Base-by-base conservation (phyloP, 35 echinoderm and acorn worm genomes). In the Strongylocentrotus purpuratus region DNA sequence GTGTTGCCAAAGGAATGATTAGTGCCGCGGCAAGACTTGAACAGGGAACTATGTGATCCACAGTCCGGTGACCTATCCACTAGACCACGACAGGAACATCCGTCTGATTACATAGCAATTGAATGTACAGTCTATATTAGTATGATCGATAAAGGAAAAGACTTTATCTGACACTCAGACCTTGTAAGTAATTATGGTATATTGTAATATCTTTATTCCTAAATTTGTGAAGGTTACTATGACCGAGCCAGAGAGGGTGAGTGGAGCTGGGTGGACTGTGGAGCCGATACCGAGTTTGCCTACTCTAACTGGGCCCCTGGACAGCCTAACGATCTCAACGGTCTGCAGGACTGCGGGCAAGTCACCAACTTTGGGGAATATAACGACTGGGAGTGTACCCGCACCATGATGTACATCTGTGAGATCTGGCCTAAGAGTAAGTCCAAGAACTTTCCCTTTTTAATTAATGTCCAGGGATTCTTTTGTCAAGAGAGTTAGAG, bases 261-360 rank as follows among this genome's bases (percentile, higher is more conserved):
- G 32, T 99, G 97, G 96, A 95, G 95, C 33, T 99, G 98, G 98
- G 94, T 97, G 18, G 98, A 99, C 55, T 99, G 98, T 93, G 92
- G 95, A 9, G 94, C 93, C 7, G 50, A 88, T 10, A 97, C 93
- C 0, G 35, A 85, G 32, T 99, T 96, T 50, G 94, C 96, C 7
- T 71, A 60, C 7, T 61, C 92, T 45, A 99, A 99, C 95, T 99
- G 98, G 98, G 97, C 85, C n/a, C 14, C n/a, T 5, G 95, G 92
- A 60, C 97, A 99, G 35, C 98, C 98, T 1, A 96, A 97, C 41
- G 96, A 97, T 47, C 86, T 96, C 0, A 85, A 90, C 41, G 95
- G 94, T 9, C 70, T 89, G 35, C 94, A 99, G 58, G 96, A 99
- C n/a, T 99, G 98, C 94, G 96, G 94, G 9, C 90, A 96, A 61